Percentiles rank a stretch among this genome's conserved stretches.
Evolutionary conservation across 2,113 vertebrate species (phyloP).

Genomic region (Sterna hirundo): DNA sequence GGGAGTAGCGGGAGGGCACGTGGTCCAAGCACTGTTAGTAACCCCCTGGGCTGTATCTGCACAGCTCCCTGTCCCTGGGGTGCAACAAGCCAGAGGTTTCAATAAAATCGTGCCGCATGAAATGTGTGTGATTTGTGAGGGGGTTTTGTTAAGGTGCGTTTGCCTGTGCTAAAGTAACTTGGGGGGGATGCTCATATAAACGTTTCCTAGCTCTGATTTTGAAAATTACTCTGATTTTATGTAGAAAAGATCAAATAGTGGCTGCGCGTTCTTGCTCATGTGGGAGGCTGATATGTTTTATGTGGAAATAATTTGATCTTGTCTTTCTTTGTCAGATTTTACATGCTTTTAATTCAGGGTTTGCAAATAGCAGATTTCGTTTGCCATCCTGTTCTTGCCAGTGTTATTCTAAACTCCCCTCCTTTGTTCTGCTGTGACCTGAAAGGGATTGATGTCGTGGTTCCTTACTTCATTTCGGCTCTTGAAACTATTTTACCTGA

Average conservation of each 20-base stretch:
- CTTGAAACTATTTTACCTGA: conserved; percentile 95
- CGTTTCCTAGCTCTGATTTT: background rate
- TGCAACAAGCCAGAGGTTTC: background rate
- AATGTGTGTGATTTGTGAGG: background rate
- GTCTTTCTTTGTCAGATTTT: conserved; percentile 87
- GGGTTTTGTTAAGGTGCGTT: background rate
- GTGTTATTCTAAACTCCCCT: conserved; percentile 94
- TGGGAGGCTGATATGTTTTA: background rate
- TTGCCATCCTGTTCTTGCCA: conserved; percentile 93
- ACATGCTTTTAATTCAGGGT: conserved; percentile 98
- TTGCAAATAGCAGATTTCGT: conserved; percentile 95
- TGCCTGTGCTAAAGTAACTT: background rate
- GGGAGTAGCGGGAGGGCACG: background rate
- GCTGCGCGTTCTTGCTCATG: background rate
- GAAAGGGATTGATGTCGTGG: conserved; percentile 94
- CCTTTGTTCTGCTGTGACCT: conserved; percentile 95
- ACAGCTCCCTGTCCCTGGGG: background rate
- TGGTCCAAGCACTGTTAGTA: no score
- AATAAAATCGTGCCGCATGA: background rate
- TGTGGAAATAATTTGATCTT: conserved; percentile 65
- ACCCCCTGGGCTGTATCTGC: background rate
- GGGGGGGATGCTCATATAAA: background rate
- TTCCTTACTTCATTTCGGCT: conserved; percentile 96
- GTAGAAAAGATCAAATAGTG: background rate
- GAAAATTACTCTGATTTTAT: background rate